Evolutionary conservation across 2,797 vertebrate species (phyloP).

Genomic region (Thripadectes ignobilis): DNA sequence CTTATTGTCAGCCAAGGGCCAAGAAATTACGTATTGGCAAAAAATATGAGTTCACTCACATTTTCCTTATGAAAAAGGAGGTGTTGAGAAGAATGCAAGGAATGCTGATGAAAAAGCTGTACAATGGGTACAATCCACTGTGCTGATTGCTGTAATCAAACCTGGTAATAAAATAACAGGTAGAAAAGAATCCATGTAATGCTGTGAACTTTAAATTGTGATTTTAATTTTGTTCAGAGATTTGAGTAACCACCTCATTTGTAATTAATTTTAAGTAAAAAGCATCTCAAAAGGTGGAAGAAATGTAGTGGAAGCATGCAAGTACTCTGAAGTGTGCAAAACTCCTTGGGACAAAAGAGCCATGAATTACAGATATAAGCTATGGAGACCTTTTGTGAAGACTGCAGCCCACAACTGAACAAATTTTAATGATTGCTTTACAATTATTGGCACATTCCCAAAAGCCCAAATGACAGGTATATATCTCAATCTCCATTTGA

Average conservation of each 20-base stretch:
- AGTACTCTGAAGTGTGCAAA: not conserved
- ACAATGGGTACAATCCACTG: not conserved
- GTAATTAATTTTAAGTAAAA: slow-evolving; percentile 2
- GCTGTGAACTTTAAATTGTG: not conserved
- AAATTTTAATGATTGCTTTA: not conserved
- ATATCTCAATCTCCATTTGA: not conserved
- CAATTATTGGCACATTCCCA: not conserved
- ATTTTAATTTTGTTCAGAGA: not conserved
- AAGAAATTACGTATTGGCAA: not conserved
- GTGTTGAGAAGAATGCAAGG: not conserved
- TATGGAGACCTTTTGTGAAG: not conserved
- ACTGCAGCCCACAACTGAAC: not conserved
- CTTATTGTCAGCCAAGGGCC: not conserved
- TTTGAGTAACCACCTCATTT: not conserved
- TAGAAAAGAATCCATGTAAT: not conserved
- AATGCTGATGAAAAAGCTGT: not conserved
- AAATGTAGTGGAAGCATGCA: not conserved
- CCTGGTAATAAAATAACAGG: slow-evolving; percentile 4
- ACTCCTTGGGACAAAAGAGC: not conserved
- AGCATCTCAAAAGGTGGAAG: not conserved
- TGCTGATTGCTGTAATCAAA: not conserved
- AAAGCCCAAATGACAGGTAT: not conserved
- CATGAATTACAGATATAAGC: not conserved
- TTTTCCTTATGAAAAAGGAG: not conserved
- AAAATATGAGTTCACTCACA: not conserved